These are phyloP conservation scores for Chelon auratus DNA, from an alignment of 2,797 vertebrate species.

Conservation along the genomic window DNA sequence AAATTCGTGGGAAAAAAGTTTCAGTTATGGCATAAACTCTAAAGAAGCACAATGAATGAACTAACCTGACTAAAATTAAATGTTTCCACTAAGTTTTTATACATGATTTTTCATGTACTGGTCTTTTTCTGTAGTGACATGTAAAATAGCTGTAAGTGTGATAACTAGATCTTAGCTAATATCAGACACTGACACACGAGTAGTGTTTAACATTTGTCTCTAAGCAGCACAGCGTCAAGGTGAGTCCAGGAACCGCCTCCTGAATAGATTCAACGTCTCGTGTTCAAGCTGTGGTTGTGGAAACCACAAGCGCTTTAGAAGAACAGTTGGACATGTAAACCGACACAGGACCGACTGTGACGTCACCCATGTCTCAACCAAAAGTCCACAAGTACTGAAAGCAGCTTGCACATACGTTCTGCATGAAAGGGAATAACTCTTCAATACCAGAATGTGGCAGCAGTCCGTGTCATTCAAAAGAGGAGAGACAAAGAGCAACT, in stretches of 20 bases:
- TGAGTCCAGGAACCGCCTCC: conserved; percentile 1
- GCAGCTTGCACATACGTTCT: too few relatives aligned
- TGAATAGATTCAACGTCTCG: conserved; percentile 10
- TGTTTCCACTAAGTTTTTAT: not conserved
- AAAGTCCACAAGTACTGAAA: too few relatives aligned
- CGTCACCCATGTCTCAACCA: too few relatives aligned
- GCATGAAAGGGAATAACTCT: too few relatives aligned
- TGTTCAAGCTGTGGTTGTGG: not conserved
- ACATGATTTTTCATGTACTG: too few relatives aligned
- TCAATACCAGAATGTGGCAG: too few relatives aligned
- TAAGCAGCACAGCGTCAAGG: conserved; percentile 4
- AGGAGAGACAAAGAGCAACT: too few relatives aligned
- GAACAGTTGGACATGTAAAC: not conserved
- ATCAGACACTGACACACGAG: not conserved
- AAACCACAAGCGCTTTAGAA: conserved; percentile 9
- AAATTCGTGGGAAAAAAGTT: not conserved
- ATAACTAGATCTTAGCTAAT: not conserved
- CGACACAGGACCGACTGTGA: too few relatives aligned
- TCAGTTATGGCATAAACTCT: conserved; percentile 6
- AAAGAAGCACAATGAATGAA: not conserved
- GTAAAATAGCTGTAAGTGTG: not conserved
- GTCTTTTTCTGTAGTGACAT: not conserved
- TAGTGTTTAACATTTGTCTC: not conserved
- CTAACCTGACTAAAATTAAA: not conserved
- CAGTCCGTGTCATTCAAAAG: too few relatives aligned